Evolutionary conservation across 2,797 vertebrate species (phyloP), one percentile per base, ranked within the genome.

Genomic region (Phoebastria nigripes): DNA sequence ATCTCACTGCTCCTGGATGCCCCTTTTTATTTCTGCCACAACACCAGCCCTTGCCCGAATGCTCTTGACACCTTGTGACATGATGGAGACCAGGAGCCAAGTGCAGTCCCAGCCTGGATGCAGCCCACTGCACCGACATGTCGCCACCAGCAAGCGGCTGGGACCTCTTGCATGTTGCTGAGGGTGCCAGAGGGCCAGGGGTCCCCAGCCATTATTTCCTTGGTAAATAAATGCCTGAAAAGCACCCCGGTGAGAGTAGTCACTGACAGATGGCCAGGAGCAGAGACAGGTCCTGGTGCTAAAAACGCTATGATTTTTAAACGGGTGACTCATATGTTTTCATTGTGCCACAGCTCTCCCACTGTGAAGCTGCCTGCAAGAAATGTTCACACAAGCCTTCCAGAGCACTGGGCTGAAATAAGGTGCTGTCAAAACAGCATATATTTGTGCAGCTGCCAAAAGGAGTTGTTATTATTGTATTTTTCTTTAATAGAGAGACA

Each of bases 351-450:
- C 37, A 29, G 70, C 87, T 73, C 79, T 81, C 77, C 85, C 70
- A 47, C 55, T 4, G 0, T 0, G 58, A 79, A 87, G 82, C 73
- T 77, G 91, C 78, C 79, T 92, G 73, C 85, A 63, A 82, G 77
- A 70, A 88, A 76, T 2, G 19, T 31, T 84, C 91, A 41, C 77
- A 29, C 54, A 26, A 77, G 71, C 35, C 20, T 93, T 77, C 11
- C 39, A 46, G 62, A 96, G 91, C 73, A 59, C 77, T 17, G 67
- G 28, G 77, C 90, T 87, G 69, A 82, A 86, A 92, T 74, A 61
- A 92, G 70, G 81, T n/a, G 44, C 95, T 96, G 95, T 92, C 94
- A 94, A 89, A 95, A 80, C 71, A 80, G 70, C 70, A 51, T 33
- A 44, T 61, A 69, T 89, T 90, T 89, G 83, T 84, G 88, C 91